Base-by-base conservation (phyloP, 1,140 invertebrate species). In the Zaprionus capensis region DNA sequence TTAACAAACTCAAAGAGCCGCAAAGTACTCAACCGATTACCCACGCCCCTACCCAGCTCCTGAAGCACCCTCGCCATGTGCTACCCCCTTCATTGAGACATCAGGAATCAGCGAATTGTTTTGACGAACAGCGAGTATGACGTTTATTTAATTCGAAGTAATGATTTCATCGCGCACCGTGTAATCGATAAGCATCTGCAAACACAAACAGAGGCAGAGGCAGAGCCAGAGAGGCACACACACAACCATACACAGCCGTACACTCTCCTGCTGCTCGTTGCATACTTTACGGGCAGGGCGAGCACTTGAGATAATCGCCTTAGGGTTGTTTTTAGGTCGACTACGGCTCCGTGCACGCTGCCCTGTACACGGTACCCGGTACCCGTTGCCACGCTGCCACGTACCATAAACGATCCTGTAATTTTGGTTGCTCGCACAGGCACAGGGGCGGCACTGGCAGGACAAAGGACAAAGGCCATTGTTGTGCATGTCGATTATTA, bases 101-200 rank as follows among this genome's bases (percentile, higher is more conserved):
- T 90, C 85, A 90, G 70, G 71, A 55, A 76, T 70, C 51, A 69
- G 90, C 70, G 71, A 57, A 76, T 70, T 56, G 74, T 65, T 91
- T 83, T 78, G 82, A 91, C 79, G 82, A 84, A 78, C 67, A 86
- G 74, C 78, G 73, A 86, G 79, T 90, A 83, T 92, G 91, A 92
- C 91, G 85, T 92, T 92, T 90, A 92, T 92, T 92, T 92, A 92
- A 92, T 92, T 92, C 78, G 84, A 76, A 88, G 82, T 88, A 92
- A 92, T 92, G 82, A 92, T 92, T 92, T 81, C 87, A 92, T 88
- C 91, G 91, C 86, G 81, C 81, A 22, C 77, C 68, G 65, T 86
- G 91, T 88, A 91, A 91, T 91, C 85, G 91, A 92, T 92, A 91
- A 92, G 78, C 80, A 92, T 92, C 91, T 86, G 68, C 59, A 69